Conservation (phyloP, 35 echinoderm and acorn worm species). For the Acanthaster planci region DNA sequence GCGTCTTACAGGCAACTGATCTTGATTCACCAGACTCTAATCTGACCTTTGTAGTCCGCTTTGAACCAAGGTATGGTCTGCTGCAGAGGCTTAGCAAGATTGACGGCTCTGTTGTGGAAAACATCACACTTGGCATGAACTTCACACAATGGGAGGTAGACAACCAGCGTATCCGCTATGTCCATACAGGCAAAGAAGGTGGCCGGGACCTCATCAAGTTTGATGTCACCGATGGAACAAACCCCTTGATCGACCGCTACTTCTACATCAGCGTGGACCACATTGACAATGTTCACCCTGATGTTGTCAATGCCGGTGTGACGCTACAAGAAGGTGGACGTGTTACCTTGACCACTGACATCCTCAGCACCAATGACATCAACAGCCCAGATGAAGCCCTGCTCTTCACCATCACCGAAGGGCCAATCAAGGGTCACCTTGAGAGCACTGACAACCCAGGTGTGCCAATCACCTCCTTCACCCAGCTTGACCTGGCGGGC, state of each 20-base stretch:
- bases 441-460: constrained; percentile 96
- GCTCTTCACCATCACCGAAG: constrained; percentile 76
- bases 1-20: constrained; percentile 87
- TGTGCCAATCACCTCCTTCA: constrained; percentile 85
- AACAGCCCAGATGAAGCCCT: constrained; percentile 98
- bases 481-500: constrained; percentile 92
- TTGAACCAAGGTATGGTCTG: constrained; percentile 71
- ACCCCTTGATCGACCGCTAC: constrained; percentile 94
- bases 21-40: constrained; percentile 93
- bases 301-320: constrained; percentile 94
- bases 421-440: constrained; percentile 91
- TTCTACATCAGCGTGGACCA: constrained; percentile 93
- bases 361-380: constrained; percentile 87
- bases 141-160: constrained; percentile 98
- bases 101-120: constrained; percentile 62
- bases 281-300: constrained; percentile 81
- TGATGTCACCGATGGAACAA: constrained; percentile 92
- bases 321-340: constrained; percentile 92
- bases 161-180: constrained; percentile 85
- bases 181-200: constrained; percentile 71
- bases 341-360: constrained; percentile 87
- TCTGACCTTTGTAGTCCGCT: constrained; percentile 80
- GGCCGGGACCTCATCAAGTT: constrained; percentile 95
- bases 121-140: constrained; percentile 87
- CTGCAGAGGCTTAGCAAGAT: constrained; percentile 80